These are phyloP conservation scores for Dinocampus coccinellae DNA, from an alignment of 2,888 invertebrate species.

Conservation along the genomic window DNA sequence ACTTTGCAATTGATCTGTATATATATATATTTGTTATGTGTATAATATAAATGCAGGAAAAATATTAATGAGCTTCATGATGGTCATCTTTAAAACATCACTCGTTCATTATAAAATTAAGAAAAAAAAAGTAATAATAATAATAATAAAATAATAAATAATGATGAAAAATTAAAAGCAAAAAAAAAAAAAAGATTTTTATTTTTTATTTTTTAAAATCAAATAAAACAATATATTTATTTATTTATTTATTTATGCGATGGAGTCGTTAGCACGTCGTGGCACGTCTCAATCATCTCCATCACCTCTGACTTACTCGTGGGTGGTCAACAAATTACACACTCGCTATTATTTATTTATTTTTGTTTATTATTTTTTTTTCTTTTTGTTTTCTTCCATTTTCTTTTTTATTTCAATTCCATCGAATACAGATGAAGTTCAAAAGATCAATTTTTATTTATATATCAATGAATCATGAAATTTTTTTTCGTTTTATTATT, in stretches of 20 bases:
- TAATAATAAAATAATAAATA: slow-evolving; percentile 37
- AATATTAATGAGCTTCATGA: slow-evolving; percentile 59
- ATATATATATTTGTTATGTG: neutral
- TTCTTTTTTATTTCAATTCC: no score
- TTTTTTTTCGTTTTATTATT: neutral
- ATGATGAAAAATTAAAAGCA: neutral
- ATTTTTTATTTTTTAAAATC: slow-evolving; percentile 48
- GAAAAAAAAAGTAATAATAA: no score
- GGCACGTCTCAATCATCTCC: slow-evolving; percentile 31
- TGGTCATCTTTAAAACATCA: slow-evolving; percentile 54
- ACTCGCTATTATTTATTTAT: neutral
- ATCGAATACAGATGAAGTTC: neutral
- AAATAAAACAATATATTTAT: neutral
- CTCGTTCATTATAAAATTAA: no score
- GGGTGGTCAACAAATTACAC: slow-evolving; percentile 35
- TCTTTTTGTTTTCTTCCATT: slow-evolving; percentile 5
- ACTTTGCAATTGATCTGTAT: slow-evolving; percentile 3
- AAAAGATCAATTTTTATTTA: neutral
- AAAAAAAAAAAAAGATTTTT: neutral
- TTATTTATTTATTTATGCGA: neutral
- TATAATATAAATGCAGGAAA: slow-evolving; percentile 54
- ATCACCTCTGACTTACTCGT: slow-evolving; percentile 17
- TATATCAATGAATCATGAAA: neutral
- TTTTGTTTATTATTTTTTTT: slow-evolving; percentile 3
- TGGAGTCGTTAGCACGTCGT: slow-evolving; percentile 28